phyloP scores from a whole-genome alignment of 2,797 vertebrate species.

The Anas flavirostris region DNA sequence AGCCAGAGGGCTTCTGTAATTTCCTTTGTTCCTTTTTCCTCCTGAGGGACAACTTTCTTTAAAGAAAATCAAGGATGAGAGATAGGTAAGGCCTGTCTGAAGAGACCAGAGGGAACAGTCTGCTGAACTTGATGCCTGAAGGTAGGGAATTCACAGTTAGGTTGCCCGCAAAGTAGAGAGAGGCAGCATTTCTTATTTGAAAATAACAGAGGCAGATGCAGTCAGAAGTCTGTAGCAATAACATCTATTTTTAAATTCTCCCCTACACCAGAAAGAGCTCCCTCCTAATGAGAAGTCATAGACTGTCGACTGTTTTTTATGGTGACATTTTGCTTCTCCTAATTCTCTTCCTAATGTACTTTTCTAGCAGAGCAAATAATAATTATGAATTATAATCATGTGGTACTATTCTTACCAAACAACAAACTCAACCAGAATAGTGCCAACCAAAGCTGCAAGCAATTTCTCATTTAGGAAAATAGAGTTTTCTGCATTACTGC shows the following conservation, averaged over 20 bases:
- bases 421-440: background rate
- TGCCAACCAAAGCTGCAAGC: background rate
- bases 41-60: background rate
- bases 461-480: background rate
- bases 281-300: background rate
- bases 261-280: background rate
- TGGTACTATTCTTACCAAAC: background rate
- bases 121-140: background rate
- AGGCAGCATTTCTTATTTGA: background rate
- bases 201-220: background rate
- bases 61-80: background rate
- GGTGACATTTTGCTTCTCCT: background rate
- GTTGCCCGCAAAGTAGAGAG: background rate
- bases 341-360: background rate
- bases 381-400: background rate
- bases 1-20: background rate
- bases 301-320: background rate
- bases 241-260: background rate
- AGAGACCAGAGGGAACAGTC: background rate
- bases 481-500: background rate
- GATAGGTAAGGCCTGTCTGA: background rate
- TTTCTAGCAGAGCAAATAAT: conserved; percentile 10
- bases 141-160: background rate
- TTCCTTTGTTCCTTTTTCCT: background rate
- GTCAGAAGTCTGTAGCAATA: background rate